phyloP scores from a whole-genome alignment of 2,888 invertebrate genomes.

The Cepaea hortensis region DNA sequence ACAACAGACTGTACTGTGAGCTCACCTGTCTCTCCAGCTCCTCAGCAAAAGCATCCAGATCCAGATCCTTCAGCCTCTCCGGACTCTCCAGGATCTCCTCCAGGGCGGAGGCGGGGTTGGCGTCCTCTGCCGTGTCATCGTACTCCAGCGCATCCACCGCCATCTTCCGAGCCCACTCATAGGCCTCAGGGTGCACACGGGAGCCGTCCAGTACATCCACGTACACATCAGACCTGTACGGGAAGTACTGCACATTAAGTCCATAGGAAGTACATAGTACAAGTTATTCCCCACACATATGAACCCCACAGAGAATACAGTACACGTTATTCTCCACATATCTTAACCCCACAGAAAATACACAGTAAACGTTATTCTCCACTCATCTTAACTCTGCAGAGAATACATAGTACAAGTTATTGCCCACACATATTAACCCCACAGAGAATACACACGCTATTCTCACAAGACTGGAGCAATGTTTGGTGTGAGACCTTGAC shows the following conservation, averaged over 20 bases:
- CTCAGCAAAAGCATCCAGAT: slow-evolving; percentile 98
- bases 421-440: too few species aligned
- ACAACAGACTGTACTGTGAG: not conserved
- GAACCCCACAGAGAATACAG: too few species aligned
- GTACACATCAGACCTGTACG: slow-evolving; percentile 87
- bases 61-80: slow-evolving; percentile 93
- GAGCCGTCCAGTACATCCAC: slow-evolving; percentile 97
- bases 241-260: not conserved
- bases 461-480: too few species aligned
- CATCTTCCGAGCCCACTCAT: slow-evolving; percentile 99
- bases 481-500: too few species aligned
- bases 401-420: too few species aligned
- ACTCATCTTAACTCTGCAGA: too few species aligned
- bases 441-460: too few species aligned
- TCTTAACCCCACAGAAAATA: too few species aligned
- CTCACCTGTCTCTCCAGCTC: slow-evolving; percentile 91
- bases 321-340: too few species aligned
- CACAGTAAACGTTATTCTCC: too few species aligned
- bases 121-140: slow-evolving; percentile 89
- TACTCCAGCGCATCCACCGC: slow-evolving; percentile 99
- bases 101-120: slow-evolving; percentile 94
- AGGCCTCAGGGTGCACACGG: slow-evolving; percentile 98
- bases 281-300: too few species aligned
- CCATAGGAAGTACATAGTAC: not conserved
- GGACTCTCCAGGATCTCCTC: slow-evolving; percentile 98